Evolutionary conservation across 35 echinoderm and acorn worm genomes (phyloP), one percentile per base, ranked within the genome.

Genomic region (Hemicentrotus pulcherrimus): DNA sequence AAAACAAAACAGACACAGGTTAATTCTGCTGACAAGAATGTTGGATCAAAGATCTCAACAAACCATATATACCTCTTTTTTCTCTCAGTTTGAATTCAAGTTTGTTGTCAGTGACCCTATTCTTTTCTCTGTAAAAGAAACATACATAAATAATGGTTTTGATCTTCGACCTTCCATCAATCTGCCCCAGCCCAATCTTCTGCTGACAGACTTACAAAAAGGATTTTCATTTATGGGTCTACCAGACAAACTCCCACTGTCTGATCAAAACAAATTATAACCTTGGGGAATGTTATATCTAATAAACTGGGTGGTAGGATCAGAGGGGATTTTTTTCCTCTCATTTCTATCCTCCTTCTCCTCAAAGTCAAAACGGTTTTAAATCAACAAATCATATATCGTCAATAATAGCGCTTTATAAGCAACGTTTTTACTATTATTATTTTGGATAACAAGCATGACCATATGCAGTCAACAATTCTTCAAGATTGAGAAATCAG

Each of bases 111-210:
- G 28, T 78, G 65, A 78, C 65, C 65, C 65, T 78, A 78, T 78
- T 78, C 65, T 78, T 78, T 78, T 78, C 65, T 78, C 65, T 78
- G 65, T 78, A 78, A 78, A n/a, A 78, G 65, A 78, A 78, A 78
- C 65, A 78, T 78, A 28, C 65, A 78, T 78, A 78, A 78, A 78
- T 78, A 78, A 78, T 78, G 65, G 65, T 78, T 78, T 78, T n/a
- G 65, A 78, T 8, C 65, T 78, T 78, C 19, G 65, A 78, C 65
- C 65, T 78, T 78, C 65, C 65, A 78, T 78, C 65, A 78, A 78
- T 78, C 65, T 78, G 65, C 65, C 65, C 65, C 22, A 78, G 65
- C 65, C 65, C 65, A 78, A 78, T 78, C 65, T 78, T 78, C 65
- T 78, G 65, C 65, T 78, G 65, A 78, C 65, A 78, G 65, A 78